Conservation (phyloP, 2,888 invertebrate species). For the Cryptocheilus praepositus region DNA sequence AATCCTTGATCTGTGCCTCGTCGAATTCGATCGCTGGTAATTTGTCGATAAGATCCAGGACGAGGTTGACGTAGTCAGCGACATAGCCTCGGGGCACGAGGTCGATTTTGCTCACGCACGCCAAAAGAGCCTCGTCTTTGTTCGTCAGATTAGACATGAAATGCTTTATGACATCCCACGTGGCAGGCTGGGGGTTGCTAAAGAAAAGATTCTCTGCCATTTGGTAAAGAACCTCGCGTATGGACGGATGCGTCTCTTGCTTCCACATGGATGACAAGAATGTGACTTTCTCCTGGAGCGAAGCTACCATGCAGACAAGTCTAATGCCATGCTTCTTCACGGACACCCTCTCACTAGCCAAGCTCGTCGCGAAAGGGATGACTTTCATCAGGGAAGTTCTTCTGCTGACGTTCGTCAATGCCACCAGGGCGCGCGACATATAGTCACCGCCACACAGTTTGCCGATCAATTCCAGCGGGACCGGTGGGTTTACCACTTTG, state of each 20-base stretch:
- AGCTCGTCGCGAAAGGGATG: constrained; percentile 44
- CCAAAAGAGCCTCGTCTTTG: constrained; percentile 32
- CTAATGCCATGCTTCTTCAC: constrained; percentile 66
- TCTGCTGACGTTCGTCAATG: constrained; percentile 46
- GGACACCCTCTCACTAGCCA: constrained; percentile 56
- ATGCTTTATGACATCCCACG: constrained; percentile 49
- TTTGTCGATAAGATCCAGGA: constrained; percentile 39
- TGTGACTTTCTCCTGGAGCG: constrained; percentile 31
- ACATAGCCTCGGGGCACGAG: constrained; percentile 45
- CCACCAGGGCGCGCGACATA: constrained; percentile 38
- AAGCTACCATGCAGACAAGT: constrained; percentile 49
- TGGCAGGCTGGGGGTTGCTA: constrained; percentile 32
- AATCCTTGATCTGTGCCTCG: no score
- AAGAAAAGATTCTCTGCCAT: constrained; percentile 43
- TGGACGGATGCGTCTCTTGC: constrained; percentile 51
- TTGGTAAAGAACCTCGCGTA: constrained; percentile 54
- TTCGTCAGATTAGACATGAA: constrained; percentile 39
- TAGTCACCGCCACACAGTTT: constrained; percentile 56
- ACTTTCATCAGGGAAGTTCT: constrained; percentile 48
- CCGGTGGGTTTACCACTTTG: constrained; percentile 61
- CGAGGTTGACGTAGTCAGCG: constrained; percentile 34
- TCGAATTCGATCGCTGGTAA: constrained; percentile 8
- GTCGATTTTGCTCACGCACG: no score
- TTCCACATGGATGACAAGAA: constrained; percentile 48
- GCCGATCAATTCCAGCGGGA: constrained; percentile 50